Conservation (phyloP, 2,113 vertebrate genomes). For the Xenopus tropicalis region DNA sequence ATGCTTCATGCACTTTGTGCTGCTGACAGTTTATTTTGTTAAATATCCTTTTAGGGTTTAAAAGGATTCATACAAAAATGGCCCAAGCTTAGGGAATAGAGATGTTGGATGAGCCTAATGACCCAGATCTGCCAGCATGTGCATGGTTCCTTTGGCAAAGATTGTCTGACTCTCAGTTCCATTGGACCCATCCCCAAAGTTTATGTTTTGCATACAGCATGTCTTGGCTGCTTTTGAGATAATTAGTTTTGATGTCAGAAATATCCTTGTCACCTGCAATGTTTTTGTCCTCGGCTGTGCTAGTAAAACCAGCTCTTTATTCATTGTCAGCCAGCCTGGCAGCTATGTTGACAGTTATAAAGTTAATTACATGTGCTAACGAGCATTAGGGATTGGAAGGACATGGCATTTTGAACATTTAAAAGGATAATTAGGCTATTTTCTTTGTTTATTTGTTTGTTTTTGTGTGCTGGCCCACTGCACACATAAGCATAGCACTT, state of each 20-base stretch:
- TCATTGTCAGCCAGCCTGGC: conserved; percentile 76
- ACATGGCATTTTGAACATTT: conserved; percentile 80
- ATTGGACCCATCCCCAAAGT: conserved; percentile 16
- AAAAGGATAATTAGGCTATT: conserved; percentile 75
- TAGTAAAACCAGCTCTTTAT: conserved; percentile 77
- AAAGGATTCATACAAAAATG: not conserved
- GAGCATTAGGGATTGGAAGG: conserved; percentile 79
- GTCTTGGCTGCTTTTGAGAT: conserved; percentile 72
- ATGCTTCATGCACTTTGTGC: too few species aligned
- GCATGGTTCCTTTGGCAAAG: conserved; percentile 25
- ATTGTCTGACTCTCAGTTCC: conserved; percentile 24
- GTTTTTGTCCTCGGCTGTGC: conserved; percentile 83
- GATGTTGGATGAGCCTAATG: conserved; percentile 32
- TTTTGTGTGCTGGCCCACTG: conserved; percentile 4
- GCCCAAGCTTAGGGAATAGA: conserved; percentile 3
- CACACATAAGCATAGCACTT: conserved; percentile 29
- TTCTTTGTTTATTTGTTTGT: conserved; percentile 45
- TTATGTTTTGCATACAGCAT: conserved; percentile 51
- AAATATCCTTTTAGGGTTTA: not conserved
- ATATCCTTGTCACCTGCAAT: conserved; percentile 82
- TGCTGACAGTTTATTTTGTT: not conserved
- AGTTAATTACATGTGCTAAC: conserved; percentile 86
- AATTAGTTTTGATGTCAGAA: conserved; percentile 90
- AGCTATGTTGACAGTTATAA: conserved; percentile 84
- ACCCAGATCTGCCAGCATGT: conserved; percentile 41